phyloP scores from a whole-genome alignment of 1,140 invertebrate genomes.

The Drosophila baimaii region DNA sequence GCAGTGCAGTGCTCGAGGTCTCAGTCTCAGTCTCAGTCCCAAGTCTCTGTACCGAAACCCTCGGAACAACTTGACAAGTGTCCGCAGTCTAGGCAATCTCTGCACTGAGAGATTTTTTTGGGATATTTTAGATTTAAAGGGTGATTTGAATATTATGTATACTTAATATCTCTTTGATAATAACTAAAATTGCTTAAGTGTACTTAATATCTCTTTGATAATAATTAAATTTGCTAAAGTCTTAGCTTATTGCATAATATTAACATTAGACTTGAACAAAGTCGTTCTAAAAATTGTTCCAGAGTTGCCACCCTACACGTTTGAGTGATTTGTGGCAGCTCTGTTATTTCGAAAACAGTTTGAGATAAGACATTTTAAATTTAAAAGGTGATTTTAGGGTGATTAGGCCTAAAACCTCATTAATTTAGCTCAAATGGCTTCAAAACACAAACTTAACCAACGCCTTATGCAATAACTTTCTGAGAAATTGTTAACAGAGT shows the following conservation, averaged over 20 bases:
- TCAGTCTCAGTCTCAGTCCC: background rate
- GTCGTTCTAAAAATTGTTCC: background rate
- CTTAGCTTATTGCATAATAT: background rate
- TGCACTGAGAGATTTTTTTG: background rate
- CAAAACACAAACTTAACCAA: background rate
- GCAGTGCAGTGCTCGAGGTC: slow-evolving; percentile 17
- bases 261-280: background rate
- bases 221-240: too few species aligned
- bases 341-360: background rate
- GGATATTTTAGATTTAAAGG: background rate
- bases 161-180: too few species aligned
- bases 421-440: background rate
- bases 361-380: background rate
- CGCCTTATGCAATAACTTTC: background rate
- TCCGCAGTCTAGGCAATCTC: slow-evolving; percentile 8
- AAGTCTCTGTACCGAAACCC: slow-evolving; percentile 17
- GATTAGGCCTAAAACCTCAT: background rate
- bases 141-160: too few species aligned
- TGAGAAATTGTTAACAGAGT: background rate
- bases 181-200: too few species aligned
- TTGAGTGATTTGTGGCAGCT: background rate
- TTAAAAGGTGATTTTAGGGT: background rate
- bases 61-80: slow-evolving; percentile 41
- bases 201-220: too few species aligned
- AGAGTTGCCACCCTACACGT: background rate